These are phyloP conservation scores for Poecile atricapillus DNA, from an alignment of 2,113 vertebrate genomes.

Conservation along the genomic window DNA sequence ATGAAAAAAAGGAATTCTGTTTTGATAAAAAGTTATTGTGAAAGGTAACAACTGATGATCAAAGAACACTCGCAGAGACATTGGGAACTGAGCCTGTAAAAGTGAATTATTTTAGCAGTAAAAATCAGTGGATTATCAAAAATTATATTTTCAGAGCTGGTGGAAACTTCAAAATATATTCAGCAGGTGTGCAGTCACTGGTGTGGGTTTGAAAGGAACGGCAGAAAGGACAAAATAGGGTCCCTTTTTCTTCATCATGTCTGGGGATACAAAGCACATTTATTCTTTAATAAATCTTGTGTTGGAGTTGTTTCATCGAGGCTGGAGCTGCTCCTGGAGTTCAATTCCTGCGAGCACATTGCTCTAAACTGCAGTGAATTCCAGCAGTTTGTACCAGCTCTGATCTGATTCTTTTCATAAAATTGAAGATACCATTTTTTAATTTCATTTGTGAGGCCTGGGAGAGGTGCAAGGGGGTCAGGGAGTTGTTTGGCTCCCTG, in stretches of 20 bases:
- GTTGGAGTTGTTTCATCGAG: neutral
- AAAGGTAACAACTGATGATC: neutral
- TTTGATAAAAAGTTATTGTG: neutral
- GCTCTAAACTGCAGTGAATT: neutral
- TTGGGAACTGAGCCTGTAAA: neutral
- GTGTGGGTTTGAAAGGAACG: neutral
- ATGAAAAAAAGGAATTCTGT: neutral
- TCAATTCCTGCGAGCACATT: neutral
- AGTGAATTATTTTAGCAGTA: neutral
- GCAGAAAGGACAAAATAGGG: neutral
- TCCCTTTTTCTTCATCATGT: neutral
- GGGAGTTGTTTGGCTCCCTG: neutral
- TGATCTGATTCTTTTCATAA: neutral
- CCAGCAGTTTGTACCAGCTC: neutral
- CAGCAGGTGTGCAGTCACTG: neutral
- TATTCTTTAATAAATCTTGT: neutral
- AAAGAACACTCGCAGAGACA: neutral
- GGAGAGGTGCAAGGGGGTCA: neutral
- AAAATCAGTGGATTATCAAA: neutral
- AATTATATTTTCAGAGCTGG: neutral
- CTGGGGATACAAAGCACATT: neutral
- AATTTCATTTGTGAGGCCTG: neutral
- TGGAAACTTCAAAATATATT: neutral
- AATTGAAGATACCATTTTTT: fast-evolving
- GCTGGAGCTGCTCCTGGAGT: neutral